Percentiles rank a stretch among this genome's conserved stretches.
Conservation (phyloP, 2,797 vertebrate genomes). For the Perodicticus potto region DNA sequence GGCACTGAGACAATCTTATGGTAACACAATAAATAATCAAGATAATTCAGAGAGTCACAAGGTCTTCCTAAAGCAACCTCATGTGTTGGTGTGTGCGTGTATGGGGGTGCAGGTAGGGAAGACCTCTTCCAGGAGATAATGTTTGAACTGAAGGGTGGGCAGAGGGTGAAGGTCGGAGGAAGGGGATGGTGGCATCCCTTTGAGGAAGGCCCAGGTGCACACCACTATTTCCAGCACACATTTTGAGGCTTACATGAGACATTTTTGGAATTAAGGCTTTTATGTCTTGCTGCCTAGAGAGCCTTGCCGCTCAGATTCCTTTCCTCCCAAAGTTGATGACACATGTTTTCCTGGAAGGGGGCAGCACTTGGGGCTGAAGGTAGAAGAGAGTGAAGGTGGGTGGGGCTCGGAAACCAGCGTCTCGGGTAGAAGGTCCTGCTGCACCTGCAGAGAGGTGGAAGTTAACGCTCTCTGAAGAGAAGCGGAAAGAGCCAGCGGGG, state of each 20-base stretch:
- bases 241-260: slow-evolving; percentile 70
- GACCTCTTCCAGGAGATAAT: background rate
- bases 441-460: background rate
- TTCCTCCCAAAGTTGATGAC: background rate
- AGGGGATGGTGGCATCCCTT: background rate
- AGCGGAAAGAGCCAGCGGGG: background rate
- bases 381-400: background rate
- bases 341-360: background rate
- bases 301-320: slow-evolving; percentile 75
- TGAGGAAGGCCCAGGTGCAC: background rate
- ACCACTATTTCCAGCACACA: slow-evolving; percentile 75
- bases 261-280: slow-evolving; percentile 78
- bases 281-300: slow-evolving; percentile 70
- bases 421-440: background rate
- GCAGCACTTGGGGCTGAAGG: background rate
- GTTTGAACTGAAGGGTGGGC: background rate
- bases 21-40: background rate
- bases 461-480: background rate
- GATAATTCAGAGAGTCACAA: background rate
- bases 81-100: background rate
- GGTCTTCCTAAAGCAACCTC: background rate
- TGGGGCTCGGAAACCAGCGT: background rate
- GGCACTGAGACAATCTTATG: background rate
- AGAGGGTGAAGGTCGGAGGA: too few species aligned
- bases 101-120: background rate